Conservation (phyloP, 2,888 invertebrate species). For the Drosophila borborema region DNA sequence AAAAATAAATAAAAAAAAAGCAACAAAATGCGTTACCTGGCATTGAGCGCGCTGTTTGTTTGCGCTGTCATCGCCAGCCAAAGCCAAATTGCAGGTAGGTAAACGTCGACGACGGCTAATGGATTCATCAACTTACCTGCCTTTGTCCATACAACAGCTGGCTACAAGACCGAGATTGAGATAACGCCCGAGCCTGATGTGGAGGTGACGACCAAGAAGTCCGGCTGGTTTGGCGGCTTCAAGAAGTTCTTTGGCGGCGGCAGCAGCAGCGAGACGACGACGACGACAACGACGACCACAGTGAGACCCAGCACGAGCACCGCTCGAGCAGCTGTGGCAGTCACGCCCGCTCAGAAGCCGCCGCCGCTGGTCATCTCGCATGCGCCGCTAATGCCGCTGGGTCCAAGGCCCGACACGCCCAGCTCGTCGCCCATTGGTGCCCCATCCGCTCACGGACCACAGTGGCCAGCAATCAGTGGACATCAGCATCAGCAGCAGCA, state of each 20-base stretch:
- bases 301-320: slow-evolving; percentile 34
- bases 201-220: slow-evolving; percentile 76
- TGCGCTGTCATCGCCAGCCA: slow-evolving; percentile 68
- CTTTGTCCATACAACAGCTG: slow-evolving; percentile 43
- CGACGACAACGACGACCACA: slow-evolving; percentile 42
- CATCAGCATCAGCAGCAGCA: background rate
- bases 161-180: slow-evolving; percentile 77
- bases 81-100: slow-evolving; percentile 77
- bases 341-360: slow-evolving; percentile 60
- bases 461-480: slow-evolving; percentile 64
- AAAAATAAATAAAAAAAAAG: slow-evolving; percentile 12
- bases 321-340: slow-evolving; percentile 17
- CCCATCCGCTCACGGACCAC: slow-evolving; percentile 43
- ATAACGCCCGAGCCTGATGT: slow-evolving; percentile 80
- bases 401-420: slow-evolving; percentile 83
- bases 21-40: slow-evolving; percentile 72
- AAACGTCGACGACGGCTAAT: background rate
- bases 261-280: slow-evolving; percentile 47
- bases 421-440: slow-evolving; percentile 75
- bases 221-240: slow-evolving; percentile 82
- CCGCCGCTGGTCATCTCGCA: slow-evolving; percentile 77
- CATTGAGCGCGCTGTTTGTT: slow-evolving; percentile 64
- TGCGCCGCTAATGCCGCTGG: slow-evolving; percentile 80
- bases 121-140: no score
- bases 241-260: slow-evolving; percentile 79